Evolutionary conservation across 2,888 invertebrate genomes (phyloP).

Genomic region (Clanis bilineata): DNA sequence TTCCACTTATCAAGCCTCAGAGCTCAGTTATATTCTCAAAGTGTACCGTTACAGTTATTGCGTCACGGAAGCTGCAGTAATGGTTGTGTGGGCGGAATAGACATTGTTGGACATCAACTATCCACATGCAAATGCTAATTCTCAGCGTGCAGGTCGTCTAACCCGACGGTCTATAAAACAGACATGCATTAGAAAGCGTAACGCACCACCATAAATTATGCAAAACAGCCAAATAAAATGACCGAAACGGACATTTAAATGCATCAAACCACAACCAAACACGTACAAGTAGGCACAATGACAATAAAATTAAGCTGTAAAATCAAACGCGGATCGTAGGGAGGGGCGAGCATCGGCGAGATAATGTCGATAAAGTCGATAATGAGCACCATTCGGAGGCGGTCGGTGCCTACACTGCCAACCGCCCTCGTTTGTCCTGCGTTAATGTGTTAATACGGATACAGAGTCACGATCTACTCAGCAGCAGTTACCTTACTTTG

Average conservation of each 20-base stretch:
- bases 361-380: slow-evolving; percentile 48
- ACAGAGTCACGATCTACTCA: slow-evolving; percentile 39
- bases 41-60: not conserved
- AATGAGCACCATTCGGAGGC: slow-evolving; percentile 38
- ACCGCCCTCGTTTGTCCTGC: slow-evolving; percentile 46
- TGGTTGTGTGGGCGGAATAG: not conserved
- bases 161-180: not conserved
- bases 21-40: not conserved
- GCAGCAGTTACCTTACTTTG: slow-evolving; percentile 41
- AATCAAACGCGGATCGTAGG: slow-evolving; percentile 37
- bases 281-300: slow-evolving; percentile 35
- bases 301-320: slow-evolving; percentile 53
- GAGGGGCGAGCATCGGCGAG: slow-evolving; percentile 38
- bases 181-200: slow-evolving; percentile 8
- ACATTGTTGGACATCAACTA: not conserved
- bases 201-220: not conserved
- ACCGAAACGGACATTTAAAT: not conserved
- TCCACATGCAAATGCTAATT: not conserved
- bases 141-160: not conserved
- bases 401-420: slow-evolving; percentile 36
- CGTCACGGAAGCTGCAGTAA: not conserved
- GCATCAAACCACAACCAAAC: slow-evolving; percentile 28
- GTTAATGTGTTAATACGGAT: slow-evolving; percentile 58
- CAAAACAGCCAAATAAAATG: not conserved
- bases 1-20: too few relatives aligned